Conservation (phyloP, 2,113 vertebrate genomes). For the Brachyhypopomus gauderio region DNA sequence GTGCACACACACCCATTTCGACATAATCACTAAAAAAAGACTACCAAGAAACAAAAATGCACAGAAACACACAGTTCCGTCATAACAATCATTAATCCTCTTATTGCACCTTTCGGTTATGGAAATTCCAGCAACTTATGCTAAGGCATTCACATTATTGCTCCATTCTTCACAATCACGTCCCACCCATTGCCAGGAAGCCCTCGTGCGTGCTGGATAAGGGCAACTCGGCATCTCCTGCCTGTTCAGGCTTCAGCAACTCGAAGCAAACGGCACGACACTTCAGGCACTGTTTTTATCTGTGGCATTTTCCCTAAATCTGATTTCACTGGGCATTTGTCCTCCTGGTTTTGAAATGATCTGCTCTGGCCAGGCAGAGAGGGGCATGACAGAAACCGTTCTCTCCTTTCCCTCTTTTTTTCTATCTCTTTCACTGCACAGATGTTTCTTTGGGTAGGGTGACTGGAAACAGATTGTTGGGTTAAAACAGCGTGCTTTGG, state of each 20-base stretch:
- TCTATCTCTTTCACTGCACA: not conserved
- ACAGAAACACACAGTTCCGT: conserved; percentile 16
- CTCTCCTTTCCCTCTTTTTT: not conserved
- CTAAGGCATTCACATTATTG: conserved; percentile 27
- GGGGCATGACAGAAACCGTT: conserved; percentile 9
- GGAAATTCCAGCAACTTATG: conserved; percentile 15
- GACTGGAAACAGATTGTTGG: not conserved
- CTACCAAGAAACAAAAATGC: conserved; percentile 19
- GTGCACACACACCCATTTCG: not conserved
- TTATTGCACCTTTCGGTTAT: conserved; percentile 24
- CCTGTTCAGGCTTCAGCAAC: not conserved
- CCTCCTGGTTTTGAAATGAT: not conserved
- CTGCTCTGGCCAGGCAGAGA: conserved; percentile 10
- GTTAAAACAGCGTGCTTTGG: not conserved
- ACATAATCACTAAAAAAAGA: not conserved
- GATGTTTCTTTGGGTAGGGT: not conserved
- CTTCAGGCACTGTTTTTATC: conserved; percentile 46
- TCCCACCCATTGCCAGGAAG: conserved; percentile 8
- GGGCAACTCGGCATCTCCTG: conserved; percentile 19
- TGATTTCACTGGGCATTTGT: conserved; percentile 34
- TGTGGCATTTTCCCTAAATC: conserved; percentile 53
- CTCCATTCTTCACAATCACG: conserved; percentile 38
- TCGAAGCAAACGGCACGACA: conserved; percentile 41
- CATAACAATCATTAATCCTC: conserved; percentile 35
- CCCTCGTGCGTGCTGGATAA: conserved; percentile 25